A percentile compares a stretch with the other conserved stretches of the same genome.
Evolutionary conservation across 2,113 vertebrate genomes (phyloP).

Genomic region (Cryptotis parvus): DNA sequence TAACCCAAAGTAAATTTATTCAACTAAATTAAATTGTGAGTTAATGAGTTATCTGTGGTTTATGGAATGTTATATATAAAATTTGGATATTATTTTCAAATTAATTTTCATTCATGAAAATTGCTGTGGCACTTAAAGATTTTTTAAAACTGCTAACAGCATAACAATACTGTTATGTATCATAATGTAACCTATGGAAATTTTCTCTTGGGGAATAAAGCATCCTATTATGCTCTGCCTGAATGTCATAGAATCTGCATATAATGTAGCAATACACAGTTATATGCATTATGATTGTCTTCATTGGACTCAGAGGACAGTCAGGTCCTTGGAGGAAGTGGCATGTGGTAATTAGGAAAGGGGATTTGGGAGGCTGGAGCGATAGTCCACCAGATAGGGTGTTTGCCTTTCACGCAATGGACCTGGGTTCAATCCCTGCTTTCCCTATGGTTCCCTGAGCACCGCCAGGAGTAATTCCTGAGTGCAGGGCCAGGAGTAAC

Average conservation of each 20-base stretch:
- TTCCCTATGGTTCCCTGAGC: too few relatives aligned
- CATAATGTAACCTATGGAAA: background rate
- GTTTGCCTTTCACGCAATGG: too few relatives aligned
- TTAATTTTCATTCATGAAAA: conserved; percentile 41
- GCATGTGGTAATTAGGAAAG: background rate
- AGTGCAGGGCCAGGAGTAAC: too few relatives aligned
- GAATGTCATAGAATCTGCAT: conserved; percentile 9
- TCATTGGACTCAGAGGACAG: background rate
- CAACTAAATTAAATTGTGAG: conserved; percentile 25
- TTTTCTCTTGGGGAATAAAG: background rate
- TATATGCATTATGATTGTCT: background rate
- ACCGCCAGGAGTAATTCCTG: too few relatives aligned
- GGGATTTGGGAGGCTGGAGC: too few relatives aligned
- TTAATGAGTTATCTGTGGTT: conserved; percentile 33
- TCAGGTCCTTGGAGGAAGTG: background rate
- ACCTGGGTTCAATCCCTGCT: too few relatives aligned
- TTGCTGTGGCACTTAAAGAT: background rate
- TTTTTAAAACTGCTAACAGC: background rate
- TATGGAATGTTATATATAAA: conserved; percentile 13
- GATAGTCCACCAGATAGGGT: too few relatives aligned
- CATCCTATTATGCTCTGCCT: background rate
- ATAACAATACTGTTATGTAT: conserved; percentile 15
- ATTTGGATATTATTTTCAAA: conserved; percentile 33
- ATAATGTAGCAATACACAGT: background rate
- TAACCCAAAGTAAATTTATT: too few relatives aligned